Base-by-base conservation (phyloP, 2,888 invertebrate species). In the Pantelozetes paolii region DNA sequence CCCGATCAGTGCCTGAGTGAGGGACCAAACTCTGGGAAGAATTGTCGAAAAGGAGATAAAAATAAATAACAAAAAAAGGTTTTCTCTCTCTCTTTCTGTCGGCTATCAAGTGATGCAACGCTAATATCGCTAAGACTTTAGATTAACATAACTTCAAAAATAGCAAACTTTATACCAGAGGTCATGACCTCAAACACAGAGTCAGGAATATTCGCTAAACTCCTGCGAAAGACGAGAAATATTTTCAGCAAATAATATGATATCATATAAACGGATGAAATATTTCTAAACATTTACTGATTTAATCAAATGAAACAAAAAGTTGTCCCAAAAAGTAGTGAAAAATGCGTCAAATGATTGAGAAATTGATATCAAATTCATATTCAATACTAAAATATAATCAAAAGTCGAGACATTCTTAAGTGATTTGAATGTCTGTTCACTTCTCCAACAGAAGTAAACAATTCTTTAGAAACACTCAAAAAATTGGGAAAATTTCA, bases 101-200 rank as follows among this genome's bases (percentile, higher is more conserved):
- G 30, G 32, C 62, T 18, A 30, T 62, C 54, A 54, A 54, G 36
- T 62, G 62, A 62, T 62, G 62, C 32, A 62, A 62, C 62, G 13
- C 62, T 32, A 23, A 54, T 26, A 54, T 54, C 54, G 8, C 32
- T 15, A 18, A 62, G 62, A 62, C 62, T 32, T 62, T 15, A 62
- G 62, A 62, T 62, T 62, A 62, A 32, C 62, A 62, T 62, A 30
- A 20, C 20, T 62, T 62, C 28, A 62, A 36, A 62, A 30, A 32
- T 28, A 62, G 26, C 9, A 57, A 62, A 62, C 54, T 54, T 23
- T 54, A 20, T 54, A 30, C 23, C 18, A n/a, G 13, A 62, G 62
- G 62, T 62, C 62, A 32, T 28, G 62, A 62, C 62, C 62, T 28
- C 0, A n/a, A 32, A 18, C 62, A 54, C 23, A 54, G 26, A 20